Conservation (phyloP, 2,797 vertebrate genomes). For the Brachyalestes nurse region DNA sequence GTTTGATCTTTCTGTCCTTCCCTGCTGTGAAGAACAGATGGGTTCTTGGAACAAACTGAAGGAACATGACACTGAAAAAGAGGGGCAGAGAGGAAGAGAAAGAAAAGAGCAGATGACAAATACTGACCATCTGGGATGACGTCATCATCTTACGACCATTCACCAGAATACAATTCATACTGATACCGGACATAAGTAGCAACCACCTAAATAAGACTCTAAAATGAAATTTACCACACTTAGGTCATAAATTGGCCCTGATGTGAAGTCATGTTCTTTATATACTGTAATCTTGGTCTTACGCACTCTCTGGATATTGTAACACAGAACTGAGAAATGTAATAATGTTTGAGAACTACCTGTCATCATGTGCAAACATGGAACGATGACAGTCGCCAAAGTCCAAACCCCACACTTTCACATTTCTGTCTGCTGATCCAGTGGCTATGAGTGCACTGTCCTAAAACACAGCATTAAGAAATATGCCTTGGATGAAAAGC, state of each 20-base stretch:
- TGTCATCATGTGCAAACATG: conserved; percentile 97
- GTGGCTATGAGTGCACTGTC: conserved; percentile 91
- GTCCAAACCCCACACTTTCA: conserved; percentile 98
- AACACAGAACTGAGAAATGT: conserved; percentile 1
- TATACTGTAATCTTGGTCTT: conserved; percentile 6
- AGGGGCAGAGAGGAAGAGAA: conserved; percentile 1
- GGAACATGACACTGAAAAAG: conserved; percentile 89
- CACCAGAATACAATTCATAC: conserved; percentile 19
- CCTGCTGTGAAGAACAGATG: conserved; percentile 98
- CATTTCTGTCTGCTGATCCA: conserved; percentile 94
- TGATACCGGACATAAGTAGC: conserved; percentile 30
- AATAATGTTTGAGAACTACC: conserved; percentile 70
- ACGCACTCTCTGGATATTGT: background rate
- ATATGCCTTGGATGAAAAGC: background rate
- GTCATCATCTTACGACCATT: conserved; percentile 23
- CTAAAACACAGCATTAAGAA: conserved; percentile 67
- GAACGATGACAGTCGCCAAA: conserved; percentile 98
- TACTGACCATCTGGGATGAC: conserved; percentile 53
- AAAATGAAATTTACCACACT: conserved; percentile 31
- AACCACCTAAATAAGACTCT: conserved; percentile 23
- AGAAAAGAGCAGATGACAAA: conserved; percentile 35
- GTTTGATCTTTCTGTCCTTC: conserved; percentile 94
- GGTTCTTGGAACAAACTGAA: conserved; percentile 94
- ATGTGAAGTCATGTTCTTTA: conserved; percentile 9
- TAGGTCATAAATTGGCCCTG: conserved; percentile 23